Percentiles rank a stretch among this genome's conserved stretches.
Conservation (phyloP, 2,888 invertebrate genomes). For the Cryptocephalus moraei region DNA sequence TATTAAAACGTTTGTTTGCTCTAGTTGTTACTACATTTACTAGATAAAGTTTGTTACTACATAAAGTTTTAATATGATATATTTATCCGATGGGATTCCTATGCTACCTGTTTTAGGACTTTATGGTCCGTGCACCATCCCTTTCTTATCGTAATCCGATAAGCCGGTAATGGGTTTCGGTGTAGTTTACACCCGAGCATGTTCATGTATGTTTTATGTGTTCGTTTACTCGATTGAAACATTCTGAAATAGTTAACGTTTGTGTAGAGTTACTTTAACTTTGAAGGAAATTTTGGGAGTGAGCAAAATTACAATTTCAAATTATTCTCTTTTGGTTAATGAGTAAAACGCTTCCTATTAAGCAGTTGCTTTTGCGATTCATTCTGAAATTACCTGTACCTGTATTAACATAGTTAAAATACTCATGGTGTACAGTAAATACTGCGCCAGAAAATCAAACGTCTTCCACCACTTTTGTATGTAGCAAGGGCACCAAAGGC, state of each 20-base stretch:
- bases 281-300: not conserved
- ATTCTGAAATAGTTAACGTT: slow-evolving; percentile 8
- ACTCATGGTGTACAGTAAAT: slow-evolving; percentile 30
- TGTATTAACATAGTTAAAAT: slow-evolving; percentile 36
- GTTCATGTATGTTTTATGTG: no score
- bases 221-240: slow-evolving; percentile 15
- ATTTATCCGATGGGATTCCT: no score
- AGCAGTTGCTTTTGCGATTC: no score
- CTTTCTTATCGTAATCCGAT: no score
- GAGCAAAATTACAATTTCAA: slow-evolving; percentile 1
- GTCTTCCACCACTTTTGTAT: slow-evolving; percentile 35
- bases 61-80: no score
- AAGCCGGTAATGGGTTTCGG: no score
- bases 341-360: not conserved
- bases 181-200: no score
- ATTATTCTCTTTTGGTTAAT: slow-evolving; percentile 1
- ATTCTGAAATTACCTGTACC: slow-evolving; percentile 22
- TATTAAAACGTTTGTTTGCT: no score
- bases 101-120: no score
- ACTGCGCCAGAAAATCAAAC: slow-evolving; percentile 38
- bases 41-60: no score
- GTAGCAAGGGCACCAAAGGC: slow-evolving; percentile 34
- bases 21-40: no score
- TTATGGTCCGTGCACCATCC: no score
- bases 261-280: not conserved